phyloP scores from a whole-genome alignment of 2,113 vertebrate species.

The Dermatemys mawii region DNA sequence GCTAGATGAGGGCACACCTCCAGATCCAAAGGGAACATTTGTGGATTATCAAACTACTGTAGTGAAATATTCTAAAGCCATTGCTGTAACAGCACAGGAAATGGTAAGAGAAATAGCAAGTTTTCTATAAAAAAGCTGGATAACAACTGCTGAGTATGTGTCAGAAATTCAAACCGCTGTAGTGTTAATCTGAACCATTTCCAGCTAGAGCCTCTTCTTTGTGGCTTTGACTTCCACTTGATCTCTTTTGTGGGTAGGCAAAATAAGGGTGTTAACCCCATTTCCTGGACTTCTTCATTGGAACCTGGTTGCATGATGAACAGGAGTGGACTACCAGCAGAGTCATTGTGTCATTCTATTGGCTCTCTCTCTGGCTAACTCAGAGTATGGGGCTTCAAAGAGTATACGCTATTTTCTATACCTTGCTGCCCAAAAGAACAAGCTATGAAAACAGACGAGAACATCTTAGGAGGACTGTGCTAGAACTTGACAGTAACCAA shows the following conservation, averaged over 20 bases:
- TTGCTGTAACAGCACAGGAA: constrained; percentile 96
- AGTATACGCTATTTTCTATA: not conserved
- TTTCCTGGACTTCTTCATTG: not conserved
- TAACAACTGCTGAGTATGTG: not conserved
- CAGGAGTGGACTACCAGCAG: not conserved
- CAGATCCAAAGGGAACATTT: constrained; percentile 93
- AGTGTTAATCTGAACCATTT: not conserved
- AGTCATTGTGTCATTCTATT: not conserved
- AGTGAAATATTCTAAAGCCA: constrained; percentile 97
- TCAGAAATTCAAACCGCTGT: rapidly evolving
- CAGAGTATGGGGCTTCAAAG: not conserved
- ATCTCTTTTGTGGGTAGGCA: not conserved
- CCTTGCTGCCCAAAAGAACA: not conserved
- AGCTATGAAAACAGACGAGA: not conserved
- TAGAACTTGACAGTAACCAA: not conserved
- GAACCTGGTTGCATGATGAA: rapidly evolving
- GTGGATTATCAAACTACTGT: constrained; percentile 99
- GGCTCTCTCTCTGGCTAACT: not conserved
- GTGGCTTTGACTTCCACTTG: not conserved
- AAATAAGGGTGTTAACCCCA: not conserved
- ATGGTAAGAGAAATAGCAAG: constrained; percentile 86
- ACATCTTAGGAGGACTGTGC: not conserved
- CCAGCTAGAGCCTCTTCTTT: not conserved
- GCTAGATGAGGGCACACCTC: constrained; percentile 95
- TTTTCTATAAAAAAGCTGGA: not conserved